These are phyloP conservation scores for Acanthochromis polyacanthus DNA, from an alignment of 2,113 vertebrate species.

Conservation along the genomic window DNA sequence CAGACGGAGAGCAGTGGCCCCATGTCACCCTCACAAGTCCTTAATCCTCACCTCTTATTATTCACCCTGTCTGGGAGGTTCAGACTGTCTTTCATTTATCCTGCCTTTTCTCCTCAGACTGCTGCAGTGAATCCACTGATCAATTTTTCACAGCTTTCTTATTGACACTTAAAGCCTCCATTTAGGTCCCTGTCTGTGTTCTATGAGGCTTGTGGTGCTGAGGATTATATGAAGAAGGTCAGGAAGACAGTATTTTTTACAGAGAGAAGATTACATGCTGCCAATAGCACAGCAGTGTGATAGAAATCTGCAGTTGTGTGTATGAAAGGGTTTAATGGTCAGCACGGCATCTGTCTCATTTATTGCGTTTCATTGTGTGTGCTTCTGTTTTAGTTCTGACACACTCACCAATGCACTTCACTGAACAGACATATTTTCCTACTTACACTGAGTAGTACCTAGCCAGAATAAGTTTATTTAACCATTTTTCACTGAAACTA, in stretches of 20 bases:
- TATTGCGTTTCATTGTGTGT: not conserved
- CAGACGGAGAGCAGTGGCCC: conserved; percentile 13
- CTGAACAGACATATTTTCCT: too few species aligned
- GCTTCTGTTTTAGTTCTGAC: not conserved
- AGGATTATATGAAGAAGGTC: conserved; percentile 21
- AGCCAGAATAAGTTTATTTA: too few species aligned
- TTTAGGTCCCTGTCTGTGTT: conserved; percentile 26
- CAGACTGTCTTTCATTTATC: conserved; percentile 37
- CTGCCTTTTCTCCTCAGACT: conserved; percentile 46
- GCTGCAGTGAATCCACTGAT: conserved; percentile 62
- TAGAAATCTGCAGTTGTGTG: not conserved
- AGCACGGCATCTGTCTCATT: not conserved
- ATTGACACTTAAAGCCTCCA: conserved; percentile 38
- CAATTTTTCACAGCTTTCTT: conserved; percentile 60
- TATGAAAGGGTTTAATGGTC: not conserved
- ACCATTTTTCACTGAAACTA: too few species aligned
- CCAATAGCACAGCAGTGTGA: not conserved
- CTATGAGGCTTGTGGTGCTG: not conserved
- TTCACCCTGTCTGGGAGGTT: conserved; percentile 36
- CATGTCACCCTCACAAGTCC: conserved; percentile 41
- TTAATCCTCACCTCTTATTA: conserved; percentile 50
- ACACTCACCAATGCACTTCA: too few species aligned
- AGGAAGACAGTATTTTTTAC: conserved; percentile 19
- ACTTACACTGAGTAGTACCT: too few species aligned
- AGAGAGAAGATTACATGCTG: conserved; percentile 6